Conservation (phyloP, 2,797 vertebrate species). For the Simalia tracyae region DNA sequence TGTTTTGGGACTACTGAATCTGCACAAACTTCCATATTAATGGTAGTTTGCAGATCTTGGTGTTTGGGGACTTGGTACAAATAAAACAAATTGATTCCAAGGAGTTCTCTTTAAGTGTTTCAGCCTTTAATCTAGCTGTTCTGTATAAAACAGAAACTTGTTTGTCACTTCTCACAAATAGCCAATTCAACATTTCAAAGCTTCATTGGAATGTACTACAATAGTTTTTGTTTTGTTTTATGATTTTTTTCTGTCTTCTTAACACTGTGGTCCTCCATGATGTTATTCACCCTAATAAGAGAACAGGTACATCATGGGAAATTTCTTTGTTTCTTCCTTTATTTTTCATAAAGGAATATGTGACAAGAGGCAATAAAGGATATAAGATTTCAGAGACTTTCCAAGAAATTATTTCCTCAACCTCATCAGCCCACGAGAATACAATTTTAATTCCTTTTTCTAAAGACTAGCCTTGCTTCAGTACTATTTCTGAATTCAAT, state of each 20-base stretch:
- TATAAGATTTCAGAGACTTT: conserved; percentile 38
- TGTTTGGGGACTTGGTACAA: conserved; percentile 36
- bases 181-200: background rate
- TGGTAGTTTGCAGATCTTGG: conserved; percentile 11
- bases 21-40: background rate
- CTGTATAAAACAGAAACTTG: conserved; percentile 7
- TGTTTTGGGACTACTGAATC: background rate
- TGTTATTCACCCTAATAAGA: conserved; percentile 21
- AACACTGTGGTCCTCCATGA: background rate
- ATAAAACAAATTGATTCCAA: conserved; percentile 52
- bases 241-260: background rate
- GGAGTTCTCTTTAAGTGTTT: conserved; percentile 20
- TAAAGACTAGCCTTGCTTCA: background rate
- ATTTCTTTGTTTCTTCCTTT: conserved; percentile 32
- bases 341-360: conserved; percentile 33
- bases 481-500: background rate
- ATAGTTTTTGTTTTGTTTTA: conserved; percentile 28
- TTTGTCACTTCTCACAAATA: conserved; percentile 29
- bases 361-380: conserved; percentile 34
- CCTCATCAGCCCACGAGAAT: background rate
- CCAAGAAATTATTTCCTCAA: conserved; percentile 30
- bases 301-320: background rate
- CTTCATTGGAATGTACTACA: conserved; percentile 18
- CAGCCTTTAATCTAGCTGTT: conserved; percentile 15
- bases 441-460: background rate